A percentile compares a stretch with the other conserved stretches of the same genome.
These are phyloP conservation scores for Mus spicilegus DNA, from an alignment of 2,113 vertebrate genomes.

Conservation along the genomic window DNA sequence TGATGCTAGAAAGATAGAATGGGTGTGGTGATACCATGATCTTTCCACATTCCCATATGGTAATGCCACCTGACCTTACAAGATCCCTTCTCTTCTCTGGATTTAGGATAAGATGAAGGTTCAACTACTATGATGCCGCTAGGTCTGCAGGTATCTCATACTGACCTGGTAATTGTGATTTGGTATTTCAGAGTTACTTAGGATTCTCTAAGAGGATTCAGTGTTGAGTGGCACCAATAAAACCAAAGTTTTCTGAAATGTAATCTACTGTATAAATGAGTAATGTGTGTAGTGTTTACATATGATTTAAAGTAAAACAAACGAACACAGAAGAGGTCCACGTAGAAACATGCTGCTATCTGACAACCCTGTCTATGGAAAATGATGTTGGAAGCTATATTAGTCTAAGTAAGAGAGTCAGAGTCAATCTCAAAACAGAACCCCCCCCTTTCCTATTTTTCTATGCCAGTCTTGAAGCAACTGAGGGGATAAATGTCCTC, in stretches of 20 bases:
- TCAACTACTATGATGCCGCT: neutral
- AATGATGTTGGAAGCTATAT: neutral
- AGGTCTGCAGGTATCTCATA: neutral
- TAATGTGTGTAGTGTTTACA: neutral
- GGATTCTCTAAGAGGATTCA: conserved; percentile 31
- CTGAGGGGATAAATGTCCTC: neutral
- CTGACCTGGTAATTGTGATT: neutral
- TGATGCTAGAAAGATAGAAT: conserved; percentile 13
- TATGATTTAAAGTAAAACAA: neutral
- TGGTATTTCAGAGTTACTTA: neutral
- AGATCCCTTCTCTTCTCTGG: neutral
- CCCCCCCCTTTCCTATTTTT: neutral
- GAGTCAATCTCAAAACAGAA: neutral
- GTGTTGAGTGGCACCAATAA: neutral
- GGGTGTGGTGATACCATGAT: neutral
- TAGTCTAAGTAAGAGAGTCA: conserved; percentile 17
- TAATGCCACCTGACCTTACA: neutral
- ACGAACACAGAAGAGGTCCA: conserved; percentile 1
- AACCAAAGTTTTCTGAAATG: conserved; percentile 10
- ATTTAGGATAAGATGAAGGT: neutral
- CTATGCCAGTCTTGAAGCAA: neutral
- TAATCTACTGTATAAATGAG: neutral
- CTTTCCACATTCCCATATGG: neutral
- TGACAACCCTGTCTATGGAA: neutral
- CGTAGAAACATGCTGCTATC: neutral